Percentiles rank a stretch among this genome's conserved stretches.
Evolutionary conservation across 1,140 invertebrate genomes (phyloP).

Genomic region (Plodia interpunctella): DNA sequence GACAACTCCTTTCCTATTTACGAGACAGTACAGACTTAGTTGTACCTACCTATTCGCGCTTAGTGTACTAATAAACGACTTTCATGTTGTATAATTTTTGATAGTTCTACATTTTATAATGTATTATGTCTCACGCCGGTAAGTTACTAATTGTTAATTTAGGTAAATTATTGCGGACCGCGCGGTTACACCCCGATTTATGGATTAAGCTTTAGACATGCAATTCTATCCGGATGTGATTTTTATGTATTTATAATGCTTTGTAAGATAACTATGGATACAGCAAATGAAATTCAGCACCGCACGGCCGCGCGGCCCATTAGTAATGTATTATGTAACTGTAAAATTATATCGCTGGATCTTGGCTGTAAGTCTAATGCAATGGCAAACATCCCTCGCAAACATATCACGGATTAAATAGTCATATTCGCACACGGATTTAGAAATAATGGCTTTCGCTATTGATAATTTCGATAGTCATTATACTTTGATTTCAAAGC

Average conservation of each 20-base stretch:
- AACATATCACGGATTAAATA: not conserved
- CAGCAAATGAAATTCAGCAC: not conserved
- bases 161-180: conserved; percentile 18
- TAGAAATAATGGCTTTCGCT: not conserved
- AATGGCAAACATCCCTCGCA: not conserved
- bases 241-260: not conserved
- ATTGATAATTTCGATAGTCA: too few relatives aligned
- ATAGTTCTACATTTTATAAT: conserved; percentile 14
- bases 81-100: conserved; percentile 29
- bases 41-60: conserved; percentile 19
- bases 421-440: not conserved
- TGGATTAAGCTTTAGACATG: not conserved
- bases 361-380: conserved; percentile 4
- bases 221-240: not conserved
- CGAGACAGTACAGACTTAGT: conserved; percentile 25
- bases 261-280: not conserved
- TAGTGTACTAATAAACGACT: conserved; percentile 26
- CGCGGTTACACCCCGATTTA: not conserved
- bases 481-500: too few relatives aligned
- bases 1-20: conserved; percentile 16
- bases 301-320: conserved; percentile 4
- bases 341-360: not conserved
- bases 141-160: conserved; percentile 17
- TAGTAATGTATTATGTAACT: conserved; percentile 17
- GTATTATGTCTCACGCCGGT: conserved; percentile 1